A percentile compares a stretch with the other conserved stretches of the same genome.
Conservation (phyloP, 1,140 invertebrate species). For the Drosophila arizonae region DNA sequence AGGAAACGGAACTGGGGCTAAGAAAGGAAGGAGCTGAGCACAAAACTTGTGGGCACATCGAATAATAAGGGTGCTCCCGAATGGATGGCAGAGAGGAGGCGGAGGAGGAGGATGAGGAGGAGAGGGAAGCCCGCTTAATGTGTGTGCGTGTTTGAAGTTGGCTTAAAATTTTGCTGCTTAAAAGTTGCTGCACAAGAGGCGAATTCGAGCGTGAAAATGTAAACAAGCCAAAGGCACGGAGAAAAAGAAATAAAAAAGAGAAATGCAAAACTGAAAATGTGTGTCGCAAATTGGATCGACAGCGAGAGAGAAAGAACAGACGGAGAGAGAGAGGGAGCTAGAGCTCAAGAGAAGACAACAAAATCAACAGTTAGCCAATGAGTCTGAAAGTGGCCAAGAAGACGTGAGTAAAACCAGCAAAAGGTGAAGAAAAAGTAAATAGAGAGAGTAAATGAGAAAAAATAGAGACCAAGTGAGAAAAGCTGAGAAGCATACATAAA, state of each 20-base stretch:
- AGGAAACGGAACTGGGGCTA: conserved; percentile 58
- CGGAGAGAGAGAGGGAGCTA: conserved; percentile 13
- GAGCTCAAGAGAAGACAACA: conserved; percentile 38
- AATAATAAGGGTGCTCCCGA: not conserved
- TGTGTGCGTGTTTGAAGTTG: conserved; percentile 75
- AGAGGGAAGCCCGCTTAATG: conserved; percentile 59
- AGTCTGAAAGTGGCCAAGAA: conserved; percentile 65
- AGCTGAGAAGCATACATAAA: not conserved
- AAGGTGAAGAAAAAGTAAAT: conserved; percentile 5
- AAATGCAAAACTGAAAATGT: conserved; percentile 54
- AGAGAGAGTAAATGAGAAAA: not conserved
- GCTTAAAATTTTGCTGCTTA: conserved; percentile 58
- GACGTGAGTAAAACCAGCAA: not conserved
- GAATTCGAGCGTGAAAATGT: conserved; percentile 79
- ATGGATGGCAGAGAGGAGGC: not conserved
- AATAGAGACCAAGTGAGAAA: not conserved
- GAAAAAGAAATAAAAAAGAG: conserved; percentile 13
- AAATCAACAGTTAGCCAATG: conserved; percentile 81
- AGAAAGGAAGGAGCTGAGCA: conserved; percentile 10
- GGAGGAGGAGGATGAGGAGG: not conserved
- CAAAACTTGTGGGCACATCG: not conserved
- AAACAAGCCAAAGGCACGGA: conserved; percentile 60
- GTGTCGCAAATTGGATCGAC: conserved; percentile 60
- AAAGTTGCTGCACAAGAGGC: conserved; percentile 74
- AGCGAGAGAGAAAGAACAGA: no score